Evolutionary conservation across 2,797 vertebrate species (phyloP).

Genomic region (Aratinga solstitialis): DNA sequence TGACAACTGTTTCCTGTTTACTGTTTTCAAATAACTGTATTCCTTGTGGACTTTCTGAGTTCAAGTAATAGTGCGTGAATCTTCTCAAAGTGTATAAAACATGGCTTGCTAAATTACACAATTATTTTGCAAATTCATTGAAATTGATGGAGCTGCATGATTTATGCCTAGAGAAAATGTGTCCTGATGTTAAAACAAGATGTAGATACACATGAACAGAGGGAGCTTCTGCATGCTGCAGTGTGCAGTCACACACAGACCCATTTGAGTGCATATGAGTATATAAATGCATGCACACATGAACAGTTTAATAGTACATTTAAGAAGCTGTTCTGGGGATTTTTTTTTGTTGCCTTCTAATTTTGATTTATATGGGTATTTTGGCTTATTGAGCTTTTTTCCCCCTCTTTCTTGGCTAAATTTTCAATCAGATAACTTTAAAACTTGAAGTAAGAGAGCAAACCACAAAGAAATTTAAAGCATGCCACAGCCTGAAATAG

Average conservation of each 20-base stretch:
- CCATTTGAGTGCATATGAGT: neutral
- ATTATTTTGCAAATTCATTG: neutral
- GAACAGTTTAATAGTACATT: neutral
- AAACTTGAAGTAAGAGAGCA: neutral
- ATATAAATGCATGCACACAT: neutral
- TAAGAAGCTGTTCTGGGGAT: neutral
- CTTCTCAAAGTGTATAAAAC: neutral
- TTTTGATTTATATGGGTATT: conserved; percentile 8
- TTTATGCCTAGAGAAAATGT: neutral
- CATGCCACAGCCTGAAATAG: conserved; percentile 20
- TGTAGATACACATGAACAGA: neutral
- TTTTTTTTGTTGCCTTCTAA: neutral
- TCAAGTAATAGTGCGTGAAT: neutral
- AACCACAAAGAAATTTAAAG: neutral
- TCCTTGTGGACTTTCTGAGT: neutral
- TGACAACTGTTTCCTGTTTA: neutral
- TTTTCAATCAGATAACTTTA: neutral
- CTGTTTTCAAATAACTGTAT: neutral
- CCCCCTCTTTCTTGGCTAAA: neutral
- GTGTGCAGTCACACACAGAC: neutral
- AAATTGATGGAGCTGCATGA: neutral
- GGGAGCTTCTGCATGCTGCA: neutral
- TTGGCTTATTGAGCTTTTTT: neutral
- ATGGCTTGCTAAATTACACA: neutral
- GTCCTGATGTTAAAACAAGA: neutral